Percentiles rank a stretch among this genome's conserved stretches.
These are phyloP conservation scores for Drosophila falleni DNA, from an alignment of 2,888 invertebrate genomes.

Conservation along the genomic window DNA sequence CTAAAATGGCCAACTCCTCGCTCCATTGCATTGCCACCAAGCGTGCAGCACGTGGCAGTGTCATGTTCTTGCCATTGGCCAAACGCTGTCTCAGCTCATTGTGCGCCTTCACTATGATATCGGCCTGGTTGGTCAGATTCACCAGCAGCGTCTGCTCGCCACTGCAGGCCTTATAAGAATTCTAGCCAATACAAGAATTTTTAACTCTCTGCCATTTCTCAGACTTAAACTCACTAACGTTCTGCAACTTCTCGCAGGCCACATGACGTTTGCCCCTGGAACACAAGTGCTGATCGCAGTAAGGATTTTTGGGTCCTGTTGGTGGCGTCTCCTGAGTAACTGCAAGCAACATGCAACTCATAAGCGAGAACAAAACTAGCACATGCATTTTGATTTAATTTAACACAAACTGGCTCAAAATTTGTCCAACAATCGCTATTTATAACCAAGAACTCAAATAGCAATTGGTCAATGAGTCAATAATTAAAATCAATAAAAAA, in stretches of 20 bases:
- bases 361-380: slow-evolving; percentile 13
- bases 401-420: slow-evolving; percentile 8
- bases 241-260: slow-evolving; percentile 54
- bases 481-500: slow-evolving; percentile 1
- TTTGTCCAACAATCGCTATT: background rate
- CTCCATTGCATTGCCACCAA: slow-evolving; percentile 72
- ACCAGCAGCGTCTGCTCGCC: slow-evolving; percentile 25
- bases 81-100: slow-evolving; percentile 60
- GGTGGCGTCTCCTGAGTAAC: slow-evolving; percentile 14
- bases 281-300: slow-evolving; percentile 58
- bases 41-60: slow-evolving; percentile 63
- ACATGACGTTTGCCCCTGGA: slow-evolving; percentile 53
- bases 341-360: slow-evolving; percentile 17
- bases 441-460: slow-evolving; percentile 10
- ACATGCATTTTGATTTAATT: slow-evolving; percentile 28
- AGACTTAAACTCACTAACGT: slow-evolving; percentile 22
- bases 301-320: slow-evolving; percentile 50
- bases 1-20: slow-evolving; percentile 65
- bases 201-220: background rate
- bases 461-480: background rate
- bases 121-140: slow-evolving; percentile 35
- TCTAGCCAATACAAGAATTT: slow-evolving; percentile 17
- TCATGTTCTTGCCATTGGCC: slow-evolving; percentile 52
- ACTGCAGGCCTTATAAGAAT: slow-evolving; percentile 32
- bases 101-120: slow-evolving; percentile 53